Percentiles rank a stretch among this genome's conserved stretches.
Conservation (phyloP, 2,888 invertebrate species). For the Tenodera sinensis region DNA sequence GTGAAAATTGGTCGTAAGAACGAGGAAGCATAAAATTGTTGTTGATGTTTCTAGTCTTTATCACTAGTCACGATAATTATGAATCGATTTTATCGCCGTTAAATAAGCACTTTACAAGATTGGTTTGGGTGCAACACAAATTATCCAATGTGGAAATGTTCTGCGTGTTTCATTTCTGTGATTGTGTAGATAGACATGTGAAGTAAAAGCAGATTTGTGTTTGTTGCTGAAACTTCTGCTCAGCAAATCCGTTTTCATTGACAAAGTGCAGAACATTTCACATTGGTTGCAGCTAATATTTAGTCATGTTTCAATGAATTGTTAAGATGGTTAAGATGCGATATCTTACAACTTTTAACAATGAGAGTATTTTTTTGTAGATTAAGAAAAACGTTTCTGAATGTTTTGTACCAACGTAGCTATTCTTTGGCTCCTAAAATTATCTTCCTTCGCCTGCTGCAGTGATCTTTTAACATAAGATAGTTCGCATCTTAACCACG, state of each 20-base stretch:
- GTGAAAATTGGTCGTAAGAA: too few relatives aligned
- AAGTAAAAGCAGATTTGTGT: too few relatives aligned
- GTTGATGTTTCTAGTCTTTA: neutral
- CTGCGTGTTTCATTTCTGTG: neutral
- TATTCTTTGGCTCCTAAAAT: too few relatives aligned
- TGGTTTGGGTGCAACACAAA: neutral
- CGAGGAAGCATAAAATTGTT: neutral
- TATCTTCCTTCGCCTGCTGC: too few relatives aligned
- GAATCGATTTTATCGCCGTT: neutral
- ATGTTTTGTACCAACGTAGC: too few relatives aligned
- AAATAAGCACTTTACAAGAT: neutral
- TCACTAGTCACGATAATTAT: neutral
- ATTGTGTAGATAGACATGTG: too few relatives aligned
- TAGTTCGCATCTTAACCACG: neutral
- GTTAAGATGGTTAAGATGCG: neutral
- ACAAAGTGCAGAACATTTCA: neutral
- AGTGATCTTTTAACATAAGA: neutral
- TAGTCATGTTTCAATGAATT: neutral
- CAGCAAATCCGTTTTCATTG: neutral
- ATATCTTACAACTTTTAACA: neutral
- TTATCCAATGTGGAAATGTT: neutral
- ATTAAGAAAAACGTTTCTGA: neutral
- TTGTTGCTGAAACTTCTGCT: neutral
- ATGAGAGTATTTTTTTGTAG: neutral
- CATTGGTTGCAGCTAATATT: neutral